phyloP scores from a whole-genome alignment of 2,797 vertebrate genomes.

The Danionella dracula region DNA sequence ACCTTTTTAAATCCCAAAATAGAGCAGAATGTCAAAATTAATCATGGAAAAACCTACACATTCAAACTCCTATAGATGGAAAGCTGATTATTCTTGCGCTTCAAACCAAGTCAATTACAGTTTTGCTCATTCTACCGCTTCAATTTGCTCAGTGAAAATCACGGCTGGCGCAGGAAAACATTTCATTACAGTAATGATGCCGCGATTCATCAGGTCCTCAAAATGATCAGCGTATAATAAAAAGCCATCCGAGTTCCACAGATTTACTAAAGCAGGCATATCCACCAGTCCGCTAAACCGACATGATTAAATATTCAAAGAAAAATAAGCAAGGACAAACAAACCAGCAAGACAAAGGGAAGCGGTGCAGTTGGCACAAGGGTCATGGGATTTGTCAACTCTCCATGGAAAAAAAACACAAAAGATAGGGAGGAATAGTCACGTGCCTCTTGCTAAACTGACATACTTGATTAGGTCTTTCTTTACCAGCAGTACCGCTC shows the following conservation, averaged over 20 bases:
- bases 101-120: slow-evolving; percentile 36
- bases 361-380: slow-evolving; percentile 37
- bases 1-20: too few species aligned
- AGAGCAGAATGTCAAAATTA: too few species aligned
- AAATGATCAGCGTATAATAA: slow-evolving; percentile 30
- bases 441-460: slow-evolving; percentile 28
- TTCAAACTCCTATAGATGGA: neutral
- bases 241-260: slow-evolving; percentile 33
- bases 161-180: slow-evolving; percentile 32
- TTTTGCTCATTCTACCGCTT: slow-evolving; percentile 29
- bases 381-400: slow-evolving; percentile 15
- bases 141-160: slow-evolving; percentile 34
- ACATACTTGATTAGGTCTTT: slow-evolving; percentile 19
- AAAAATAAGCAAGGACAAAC: slow-evolving; percentile 30
- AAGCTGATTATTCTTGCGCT: neutral
- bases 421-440: slow-evolving; percentile 22
- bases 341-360: slow-evolving; percentile 9
- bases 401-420: slow-evolving; percentile 1
- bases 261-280: slow-evolving; percentile 21
- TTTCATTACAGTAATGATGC: slow-evolving; percentile 33
- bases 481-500: neutral
- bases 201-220: slow-evolving; percentile 31
- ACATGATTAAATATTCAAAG: slow-evolving; percentile 18
- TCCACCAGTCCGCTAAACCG: slow-evolving; percentile 28
- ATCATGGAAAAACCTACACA: slow-evolving; percentile 1